phyloP scores from a whole-genome alignment of 2,113 vertebrate species.

The Hucho hucho region DNA sequence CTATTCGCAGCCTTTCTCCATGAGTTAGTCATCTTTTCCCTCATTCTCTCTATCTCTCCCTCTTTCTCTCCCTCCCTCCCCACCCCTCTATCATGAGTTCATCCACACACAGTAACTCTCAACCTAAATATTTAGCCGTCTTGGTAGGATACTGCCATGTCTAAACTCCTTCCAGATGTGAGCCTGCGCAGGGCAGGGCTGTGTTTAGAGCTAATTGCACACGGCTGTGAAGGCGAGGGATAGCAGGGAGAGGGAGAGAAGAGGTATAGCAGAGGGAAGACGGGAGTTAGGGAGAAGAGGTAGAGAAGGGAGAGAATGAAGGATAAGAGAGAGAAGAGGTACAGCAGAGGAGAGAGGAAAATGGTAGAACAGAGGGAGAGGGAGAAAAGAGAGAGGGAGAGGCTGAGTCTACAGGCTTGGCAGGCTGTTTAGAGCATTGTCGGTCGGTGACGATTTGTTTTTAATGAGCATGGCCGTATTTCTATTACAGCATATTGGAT shows the following conservation, averaged over 20 bases:
- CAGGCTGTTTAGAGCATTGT: slow-evolving; percentile 52
- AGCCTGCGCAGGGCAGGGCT: slow-evolving; percentile 64
- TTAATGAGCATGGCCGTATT: no score
- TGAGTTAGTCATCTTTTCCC: slow-evolving; percentile 20
- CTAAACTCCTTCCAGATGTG: slow-evolving; percentile 84
- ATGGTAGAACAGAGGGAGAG: slow-evolving; percentile 31
- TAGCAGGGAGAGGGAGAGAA: slow-evolving; percentile 52
- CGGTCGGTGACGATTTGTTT: no score
- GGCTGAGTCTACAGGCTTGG: slow-evolving; percentile 52
- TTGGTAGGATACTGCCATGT: slow-evolving; percentile 83
- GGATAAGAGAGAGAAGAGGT: slow-evolving; percentile 2
- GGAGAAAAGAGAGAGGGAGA: slow-evolving; percentile 37
- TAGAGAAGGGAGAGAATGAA: slow-evolving; percentile 8
- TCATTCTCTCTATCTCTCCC: slow-evolving; percentile 47
- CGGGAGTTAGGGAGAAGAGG: slow-evolving; percentile 34
- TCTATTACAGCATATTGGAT: no score
- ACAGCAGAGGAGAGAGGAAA: neutral
- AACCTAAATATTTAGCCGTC: slow-evolving; percentile 85
- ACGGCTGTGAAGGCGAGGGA: slow-evolving; percentile 70
- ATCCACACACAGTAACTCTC: slow-evolving; percentile 81
- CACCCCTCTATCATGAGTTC: slow-evolving; percentile 71
- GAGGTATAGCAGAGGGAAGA: slow-evolving; percentile 34
- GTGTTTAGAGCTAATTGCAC: slow-evolving; percentile 80
- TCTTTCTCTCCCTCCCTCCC: slow-evolving; percentile 44
- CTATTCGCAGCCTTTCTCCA: slow-evolving; percentile 20